phyloP scores from a whole-genome alignment of 2,797 vertebrate species.

The Nothura maculosa region DNA sequence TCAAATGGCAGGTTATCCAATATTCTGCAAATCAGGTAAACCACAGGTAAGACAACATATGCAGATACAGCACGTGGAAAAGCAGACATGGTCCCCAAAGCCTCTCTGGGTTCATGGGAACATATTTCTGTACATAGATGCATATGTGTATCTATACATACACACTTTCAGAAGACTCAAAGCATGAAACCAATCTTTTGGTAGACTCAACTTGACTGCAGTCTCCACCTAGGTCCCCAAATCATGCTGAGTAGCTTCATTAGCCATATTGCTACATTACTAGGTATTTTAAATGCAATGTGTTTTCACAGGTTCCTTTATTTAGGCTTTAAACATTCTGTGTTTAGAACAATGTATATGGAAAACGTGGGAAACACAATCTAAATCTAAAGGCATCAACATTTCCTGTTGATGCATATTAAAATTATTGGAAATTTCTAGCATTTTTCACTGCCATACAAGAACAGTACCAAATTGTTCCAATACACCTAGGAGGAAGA shows the following conservation, averaged over 20 bases:
- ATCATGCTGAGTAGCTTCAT: background rate
- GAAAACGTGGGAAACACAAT: background rate
- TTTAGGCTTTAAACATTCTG: background rate
- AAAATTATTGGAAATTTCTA: background rate
- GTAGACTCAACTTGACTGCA: background rate
- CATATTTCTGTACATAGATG: background rate
- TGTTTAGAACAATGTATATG: background rate
- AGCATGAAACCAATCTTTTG: background rate
- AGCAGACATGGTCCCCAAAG: background rate
- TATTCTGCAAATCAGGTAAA: background rate
- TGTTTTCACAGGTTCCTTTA: background rate
- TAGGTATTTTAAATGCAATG: background rate
- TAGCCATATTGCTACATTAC: background rate
- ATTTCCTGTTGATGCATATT: background rate
- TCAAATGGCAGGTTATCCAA: background rate
- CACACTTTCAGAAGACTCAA: background rate
- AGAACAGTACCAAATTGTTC: background rate
- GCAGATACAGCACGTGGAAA: background rate
- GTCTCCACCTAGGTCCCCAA: background rate
- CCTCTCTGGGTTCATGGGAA: background rate
- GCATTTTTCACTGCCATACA: background rate
- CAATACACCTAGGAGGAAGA: background rate
- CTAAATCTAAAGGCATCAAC: background rate
- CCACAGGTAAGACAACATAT: background rate
- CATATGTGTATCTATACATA: background rate